Base-by-base conservation (phyloP, 2,888 invertebrate species). In the Gryllus longicercus region DNA sequence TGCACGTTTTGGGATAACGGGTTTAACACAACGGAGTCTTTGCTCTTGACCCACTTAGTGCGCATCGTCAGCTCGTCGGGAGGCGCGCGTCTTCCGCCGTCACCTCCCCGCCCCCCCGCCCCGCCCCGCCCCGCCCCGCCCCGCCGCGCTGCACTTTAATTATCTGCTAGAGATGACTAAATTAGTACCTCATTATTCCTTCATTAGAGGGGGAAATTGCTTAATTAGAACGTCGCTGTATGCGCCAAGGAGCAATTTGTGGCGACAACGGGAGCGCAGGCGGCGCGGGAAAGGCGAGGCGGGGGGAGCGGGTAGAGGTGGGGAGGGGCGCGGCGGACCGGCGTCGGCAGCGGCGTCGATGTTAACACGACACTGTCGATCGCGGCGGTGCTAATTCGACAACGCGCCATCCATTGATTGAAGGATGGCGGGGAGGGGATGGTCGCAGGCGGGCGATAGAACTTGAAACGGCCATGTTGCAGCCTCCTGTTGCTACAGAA, bases 121-220 rank as follows among this genome's bases (percentile, higher is more conserved):
- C 18, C 63, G 18, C 63, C 63, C 63, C 63, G 63, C 16, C 63
- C 63, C 63, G 11, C n/a, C 14, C 63, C 63, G 3, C 16, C 63
- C n/a, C 63, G 76, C 21, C 25, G 21, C 49, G 14, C 78, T 77
- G 75, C 78, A 79, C 81, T 82, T 80, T 82, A 82, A 82, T 81
- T 80, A 81, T 79, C 80, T 79, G 76, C 78, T 78, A 79, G 82
- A 79, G 80, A 82, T 82, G 79, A 81, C 79, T 82, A 82, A 82
- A 82, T 82, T 82, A 82, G 79, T 79, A 80, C 75, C 79, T 82
- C 82, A 82, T 82, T 82, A 82, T 82, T 80, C 82, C 79, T 80
- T 82, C 79, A 82, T 82, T 82, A 81, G 76, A 79, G 78, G 81
- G 80, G 63, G 63, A 81, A 81, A 82, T 82, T 82, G 81, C 82